A percentile compares a stretch with the other conserved stretches of the same genome.
phyloP scores from a whole-genome alignment of 2,888 invertebrate species.

The Ypsolopha scabrella region DNA sequence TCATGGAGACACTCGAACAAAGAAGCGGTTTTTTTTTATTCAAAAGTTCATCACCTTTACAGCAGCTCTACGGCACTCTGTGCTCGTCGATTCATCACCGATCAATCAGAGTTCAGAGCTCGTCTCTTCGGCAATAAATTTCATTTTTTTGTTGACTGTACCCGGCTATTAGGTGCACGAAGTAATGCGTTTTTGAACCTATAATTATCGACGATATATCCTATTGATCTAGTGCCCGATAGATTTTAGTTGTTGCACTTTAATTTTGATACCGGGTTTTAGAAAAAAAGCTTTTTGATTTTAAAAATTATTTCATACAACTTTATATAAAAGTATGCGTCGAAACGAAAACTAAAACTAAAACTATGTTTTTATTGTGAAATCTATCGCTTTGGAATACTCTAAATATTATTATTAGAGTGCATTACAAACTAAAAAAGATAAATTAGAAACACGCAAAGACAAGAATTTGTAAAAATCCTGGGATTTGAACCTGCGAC shows the following conservation, averaged over 20 bases:
- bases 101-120: slow-evolving; percentile 58
- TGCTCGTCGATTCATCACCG: slow-evolving; percentile 43
- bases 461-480: no score
- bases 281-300: background rate
- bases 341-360: no score
- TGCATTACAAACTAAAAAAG: no score
- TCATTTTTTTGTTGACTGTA: slow-evolving; percentile 28
- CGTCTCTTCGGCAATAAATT: slow-evolving; percentile 45
- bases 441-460: no score
- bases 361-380: no score
- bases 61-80: slow-evolving; percentile 24
- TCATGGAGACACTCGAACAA: no score
- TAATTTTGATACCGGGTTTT: background rate
- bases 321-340: no score
- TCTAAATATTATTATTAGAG: no score
- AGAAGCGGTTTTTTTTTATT: no score
- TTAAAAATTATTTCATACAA: no score
- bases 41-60: background rate
- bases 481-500: no score
- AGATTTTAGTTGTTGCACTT: slow-evolving; percentile 12
- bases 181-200: slow-evolving; percentile 23
- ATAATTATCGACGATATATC: slow-evolving; percentile 38
- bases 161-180: slow-evolving; percentile 36
- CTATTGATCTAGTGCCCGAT: slow-evolving; percentile 28
- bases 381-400: no score